Evolutionary conservation across 2,797 vertebrate species (phyloP).

Genomic region (Sebastiscus albofasciatus): DNA sequence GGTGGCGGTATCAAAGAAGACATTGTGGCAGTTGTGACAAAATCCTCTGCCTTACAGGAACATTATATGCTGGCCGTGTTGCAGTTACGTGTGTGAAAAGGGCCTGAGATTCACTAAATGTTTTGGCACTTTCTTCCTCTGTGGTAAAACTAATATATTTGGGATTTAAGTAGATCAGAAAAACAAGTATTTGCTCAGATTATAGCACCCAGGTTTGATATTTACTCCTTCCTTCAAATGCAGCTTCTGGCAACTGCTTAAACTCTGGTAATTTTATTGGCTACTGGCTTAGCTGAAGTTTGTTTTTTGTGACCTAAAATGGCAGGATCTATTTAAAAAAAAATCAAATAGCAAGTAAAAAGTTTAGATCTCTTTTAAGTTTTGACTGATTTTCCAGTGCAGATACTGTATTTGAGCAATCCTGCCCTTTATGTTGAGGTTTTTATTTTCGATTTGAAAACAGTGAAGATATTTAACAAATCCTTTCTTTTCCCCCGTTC

Average conservation of each 20-base stretch:
- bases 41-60: background rate
- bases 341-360: constrained; percentile 18
- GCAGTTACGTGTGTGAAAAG: constrained; percentile 22
- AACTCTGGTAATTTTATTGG: constrained; percentile 15
- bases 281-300: constrained; percentile 48
- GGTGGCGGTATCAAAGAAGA: background rate
- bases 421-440: background rate
- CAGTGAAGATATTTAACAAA: constrained; percentile 25
- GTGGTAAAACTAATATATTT: background rate
- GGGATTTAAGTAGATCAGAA: background rate
- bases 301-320: constrained; percentile 28
- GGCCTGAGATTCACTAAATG: constrained; percentile 34
- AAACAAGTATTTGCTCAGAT: constrained; percentile 1
- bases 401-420: constrained; percentile 22
- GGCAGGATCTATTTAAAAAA: constrained; percentile 6
- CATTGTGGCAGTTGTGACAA: background rate
- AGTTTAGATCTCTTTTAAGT: background rate
- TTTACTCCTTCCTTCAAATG: constrained; percentile 4
- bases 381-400: constrained; percentile 35
- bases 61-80: background rate
- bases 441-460: constrained; percentile 34
- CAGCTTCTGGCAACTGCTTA: constrained; percentile 39
- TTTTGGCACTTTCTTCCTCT: background rate
- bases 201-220: constrained; percentile 18
- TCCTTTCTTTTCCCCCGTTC: background rate